Percentiles rank a stretch among this genome's conserved stretches.
These are phyloP conservation scores for Venturia canescens DNA, from an alignment of 1,140 invertebrate genomes.

Conservation along the genomic window DNA sequence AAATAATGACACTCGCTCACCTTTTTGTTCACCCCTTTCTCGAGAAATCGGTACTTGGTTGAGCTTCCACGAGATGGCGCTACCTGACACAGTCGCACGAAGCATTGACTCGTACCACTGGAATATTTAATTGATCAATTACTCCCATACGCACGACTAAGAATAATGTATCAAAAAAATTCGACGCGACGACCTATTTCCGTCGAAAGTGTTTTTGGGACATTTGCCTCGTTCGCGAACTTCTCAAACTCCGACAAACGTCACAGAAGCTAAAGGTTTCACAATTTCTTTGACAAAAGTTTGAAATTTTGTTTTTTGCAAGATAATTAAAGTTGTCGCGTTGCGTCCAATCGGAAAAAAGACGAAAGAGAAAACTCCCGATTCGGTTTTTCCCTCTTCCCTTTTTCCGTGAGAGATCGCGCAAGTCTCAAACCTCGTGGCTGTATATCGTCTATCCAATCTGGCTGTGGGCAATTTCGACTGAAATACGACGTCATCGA, in stretches of 20 bases:
- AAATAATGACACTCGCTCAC: constrained; percentile 28
- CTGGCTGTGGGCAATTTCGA: constrained; percentile 75
- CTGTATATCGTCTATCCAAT: constrained; percentile 78
- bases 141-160: neutral
- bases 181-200: too few relatives aligned
- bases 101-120: constrained; percentile 68
- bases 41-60: constrained; percentile 36
- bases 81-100: constrained; percentile 64
- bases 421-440: constrained; percentile 46
- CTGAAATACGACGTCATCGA: constrained; percentile 77
- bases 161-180: neutral
- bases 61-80: constrained; percentile 65
- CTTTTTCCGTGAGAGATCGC: neutral
- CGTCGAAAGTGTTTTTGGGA: too few relatives aligned
- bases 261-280: too few relatives aligned
- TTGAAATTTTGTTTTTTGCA: too few relatives aligned
- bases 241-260: too few relatives aligned
- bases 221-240: too few relatives aligned
- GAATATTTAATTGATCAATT: constrained; percentile 38
- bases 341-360: neutral
- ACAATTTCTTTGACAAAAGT: too few relatives aligned
- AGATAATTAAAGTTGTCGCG: too few relatives aligned
- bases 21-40: neutral
- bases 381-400: neutral
- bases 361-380: constrained; percentile 19